Conservation (phyloP, 2,113 vertebrate species). For the Heterocephalus glaber region DNA sequence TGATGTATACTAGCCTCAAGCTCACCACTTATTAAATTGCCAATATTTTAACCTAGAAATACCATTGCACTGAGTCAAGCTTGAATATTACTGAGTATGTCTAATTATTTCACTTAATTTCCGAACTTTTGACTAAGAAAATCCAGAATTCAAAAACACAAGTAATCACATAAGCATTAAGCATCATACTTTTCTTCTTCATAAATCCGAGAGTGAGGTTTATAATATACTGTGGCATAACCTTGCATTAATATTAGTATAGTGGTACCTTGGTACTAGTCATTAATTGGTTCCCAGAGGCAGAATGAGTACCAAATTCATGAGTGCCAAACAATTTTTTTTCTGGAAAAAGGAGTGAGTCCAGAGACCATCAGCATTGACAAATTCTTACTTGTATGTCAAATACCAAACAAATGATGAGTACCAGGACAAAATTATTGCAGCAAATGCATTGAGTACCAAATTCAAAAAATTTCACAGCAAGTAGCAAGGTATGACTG, state of each 20-base stretch:
- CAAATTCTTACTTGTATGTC: not conserved
- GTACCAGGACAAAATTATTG: not conserved
- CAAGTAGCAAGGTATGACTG: not conserved
- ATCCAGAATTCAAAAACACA: not conserved
- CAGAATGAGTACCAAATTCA: not conserved
- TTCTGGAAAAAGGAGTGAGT: not conserved
- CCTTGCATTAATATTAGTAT: not conserved
- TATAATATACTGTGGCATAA: not conserved
- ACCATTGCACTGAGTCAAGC: not conserved
- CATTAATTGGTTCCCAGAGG: not conserved
- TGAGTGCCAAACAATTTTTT: not conserved
- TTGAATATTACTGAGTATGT: not conserved
- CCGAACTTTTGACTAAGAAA: not conserved
- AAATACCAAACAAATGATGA: not conserved
- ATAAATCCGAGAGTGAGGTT: not conserved
- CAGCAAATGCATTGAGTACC: not conserved
- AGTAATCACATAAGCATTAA: not conserved
- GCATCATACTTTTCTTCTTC: not conserved
- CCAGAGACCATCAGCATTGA: not conserved
- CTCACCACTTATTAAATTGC: not conserved
- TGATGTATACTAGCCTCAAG: not conserved
- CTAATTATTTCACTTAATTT: slow-evolving; percentile 37
- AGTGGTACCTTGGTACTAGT: not conserved
- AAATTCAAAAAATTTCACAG: not conserved
- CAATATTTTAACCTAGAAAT: not conserved